phyloP scores from a whole-genome alignment of 1,140 invertebrate genomes.

The Leptinotarsa defecta region DNA sequence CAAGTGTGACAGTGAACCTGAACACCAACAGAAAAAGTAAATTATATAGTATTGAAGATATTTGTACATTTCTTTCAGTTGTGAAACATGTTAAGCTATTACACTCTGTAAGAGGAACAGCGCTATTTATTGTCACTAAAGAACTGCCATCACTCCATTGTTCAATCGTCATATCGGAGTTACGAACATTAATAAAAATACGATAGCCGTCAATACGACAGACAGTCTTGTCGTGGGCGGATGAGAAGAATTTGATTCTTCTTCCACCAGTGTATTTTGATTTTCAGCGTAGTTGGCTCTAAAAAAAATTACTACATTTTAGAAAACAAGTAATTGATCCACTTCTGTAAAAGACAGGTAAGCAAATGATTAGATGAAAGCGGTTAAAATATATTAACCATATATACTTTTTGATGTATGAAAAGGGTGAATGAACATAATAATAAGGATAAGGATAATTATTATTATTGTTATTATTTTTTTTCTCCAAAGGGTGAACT shows the following conservation, averaged over 20 bases:
- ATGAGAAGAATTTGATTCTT: not conserved
- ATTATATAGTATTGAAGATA: not conserved
- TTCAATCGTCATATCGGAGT: slow-evolving; percentile 20
- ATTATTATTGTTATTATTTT: too few species aligned
- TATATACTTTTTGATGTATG: too few species aligned
- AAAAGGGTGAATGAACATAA: too few species aligned
- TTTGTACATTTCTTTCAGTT: not conserved
- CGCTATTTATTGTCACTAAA: slow-evolving; percentile 27
- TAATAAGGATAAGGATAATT: too few species aligned
- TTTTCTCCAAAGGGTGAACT: too few species aligned
- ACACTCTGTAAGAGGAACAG: not conserved
- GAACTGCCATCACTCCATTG: not conserved
- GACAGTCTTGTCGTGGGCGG: not conserved
- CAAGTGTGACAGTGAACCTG: too few species aligned
- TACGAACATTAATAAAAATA: slow-evolving; percentile 7
- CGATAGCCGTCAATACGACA: not conserved
- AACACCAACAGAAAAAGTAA: not conserved
- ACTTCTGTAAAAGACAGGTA: too few species aligned
- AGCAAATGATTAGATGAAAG: too few species aligned
- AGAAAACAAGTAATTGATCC: too few species aligned
- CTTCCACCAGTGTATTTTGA: slow-evolving; percentile 1
- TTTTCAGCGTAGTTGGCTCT: slow-evolving; percentile 28
- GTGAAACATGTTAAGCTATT: not conserved
- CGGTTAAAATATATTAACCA: too few species aligned
- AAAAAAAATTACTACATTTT: not conserved